Percentiles rank a stretch among this genome's conserved stretches.
Evolutionary conservation across 2,113 vertebrate species (phyloP).

Genomic region (Phrynosoma blainvillii): DNA sequence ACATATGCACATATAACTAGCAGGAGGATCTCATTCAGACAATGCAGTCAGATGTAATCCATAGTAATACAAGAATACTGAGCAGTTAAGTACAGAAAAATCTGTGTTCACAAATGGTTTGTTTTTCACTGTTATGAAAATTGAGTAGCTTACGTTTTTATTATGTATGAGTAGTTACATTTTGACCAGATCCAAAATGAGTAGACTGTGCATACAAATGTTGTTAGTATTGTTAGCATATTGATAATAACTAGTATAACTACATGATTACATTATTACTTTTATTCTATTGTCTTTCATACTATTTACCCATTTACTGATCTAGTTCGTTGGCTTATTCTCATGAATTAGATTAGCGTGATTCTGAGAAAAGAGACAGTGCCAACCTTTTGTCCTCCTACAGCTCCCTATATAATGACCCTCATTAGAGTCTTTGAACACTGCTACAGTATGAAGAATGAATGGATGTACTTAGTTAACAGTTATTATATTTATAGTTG

Average conservation of each 20-base stretch:
- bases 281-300: background rate
- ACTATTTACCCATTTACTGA: background rate
- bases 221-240: background rate
- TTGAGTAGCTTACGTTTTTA: background rate
- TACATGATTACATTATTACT: background rate
- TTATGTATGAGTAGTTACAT: too few relatives aligned
- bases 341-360: slow-evolving; percentile 1
- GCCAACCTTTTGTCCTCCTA: background rate
- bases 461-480: background rate
- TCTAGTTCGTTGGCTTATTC: background rate
- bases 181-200: too few relatives aligned
- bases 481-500: background rate
- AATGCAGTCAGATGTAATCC: background rate
- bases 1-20: background rate
- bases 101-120: background rate
- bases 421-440: background rate
- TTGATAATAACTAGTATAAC: background rate
- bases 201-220: background rate
- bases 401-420: background rate
- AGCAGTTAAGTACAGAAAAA: background rate
- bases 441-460: background rate
- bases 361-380: background rate
- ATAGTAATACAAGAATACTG: background rate
- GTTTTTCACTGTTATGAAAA: background rate
- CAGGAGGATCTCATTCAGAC: background rate